Evolutionary conservation across 2,888 invertebrate genomes (phyloP), one percentile per base, ranked within the genome.

Genomic region (Heliconius ethilla): DNA sequence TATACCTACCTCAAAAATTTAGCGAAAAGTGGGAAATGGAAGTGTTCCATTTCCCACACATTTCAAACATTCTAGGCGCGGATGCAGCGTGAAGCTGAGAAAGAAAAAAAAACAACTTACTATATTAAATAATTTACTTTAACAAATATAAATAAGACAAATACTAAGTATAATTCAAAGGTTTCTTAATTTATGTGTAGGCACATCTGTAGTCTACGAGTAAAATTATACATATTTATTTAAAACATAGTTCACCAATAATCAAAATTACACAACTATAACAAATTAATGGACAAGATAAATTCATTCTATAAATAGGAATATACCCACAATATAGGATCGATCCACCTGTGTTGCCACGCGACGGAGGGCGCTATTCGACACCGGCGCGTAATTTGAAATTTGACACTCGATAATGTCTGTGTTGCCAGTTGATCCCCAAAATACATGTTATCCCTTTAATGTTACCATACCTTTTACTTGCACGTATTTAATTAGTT

Each of bases 351-450:
- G 94, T 90, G 87, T 89, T 93, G 93, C 90, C 88, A 92, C 86
- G 91, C 92, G 87, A 63, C 86, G 88, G 90, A 90, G 93, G 92
- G 93, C 90, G 93, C 90, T 87, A 94, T 83, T 90, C 91, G 94
- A 94, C 92, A 92, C 94, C 91, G 83, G 86, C 90, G 91, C 93
- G 93, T 92, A 93, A 94, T 94, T 94, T 94, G 94, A 93, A 93
- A 94, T 93, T 89, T 89, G 94, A 94, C 90, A 88, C 91, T 85
- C 88, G 92, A 93, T 94, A 93, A 93, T 93, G 93, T 89, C 92
- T 89, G 87, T 86, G 88, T 89, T 87, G 90, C 90, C 88, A 88
- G 88, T 86, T 85, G 86, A 77, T 84, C 82, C 82, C 82, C 84
- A 90, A 93, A 92, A 92, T 92, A 91, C 89, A 85, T 84, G 86